phyloP scores from a whole-genome alignment of 2,113 vertebrate species.

The Phasianus colchicus region DNA sequence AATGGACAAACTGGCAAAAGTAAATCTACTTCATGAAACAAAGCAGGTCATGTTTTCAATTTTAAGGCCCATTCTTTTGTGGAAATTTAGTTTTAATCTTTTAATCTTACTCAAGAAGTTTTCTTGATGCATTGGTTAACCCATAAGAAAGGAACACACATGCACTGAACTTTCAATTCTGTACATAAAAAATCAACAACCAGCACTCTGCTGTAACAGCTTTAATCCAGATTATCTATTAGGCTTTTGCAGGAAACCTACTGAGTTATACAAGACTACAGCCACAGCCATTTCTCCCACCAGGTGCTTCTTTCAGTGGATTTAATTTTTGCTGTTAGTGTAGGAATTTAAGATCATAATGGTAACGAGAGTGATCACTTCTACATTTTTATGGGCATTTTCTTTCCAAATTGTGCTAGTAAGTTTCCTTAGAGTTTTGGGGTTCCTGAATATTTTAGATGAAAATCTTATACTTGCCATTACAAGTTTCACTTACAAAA shows the following conservation, averaged over 20 bases:
- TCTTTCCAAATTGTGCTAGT: too few species aligned
- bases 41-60: not conserved
- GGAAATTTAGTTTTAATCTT: not conserved
- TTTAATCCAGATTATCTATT: not conserved
- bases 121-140: not conserved
- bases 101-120: not conserved
- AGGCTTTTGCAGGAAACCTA: not conserved
- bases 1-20: not conserved
- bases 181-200: not conserved
- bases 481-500: not conserved
- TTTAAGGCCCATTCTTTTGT: not conserved
- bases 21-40: not conserved
- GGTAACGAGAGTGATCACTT: not conserved
- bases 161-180: not conserved
- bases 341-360: not conserved
- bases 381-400: not conserved
- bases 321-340: not conserved
- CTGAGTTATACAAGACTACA: not conserved
- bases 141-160: not conserved
- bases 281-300: not conserved
- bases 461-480: not conserved
- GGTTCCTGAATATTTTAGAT: not conserved
- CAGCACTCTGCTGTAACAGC: not conserved
- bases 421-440: not conserved
- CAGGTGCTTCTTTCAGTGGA: not conserved